These are phyloP conservation scores for Ochropleura plecta DNA, from an alignment of 2,888 invertebrate species.

Conservation along the genomic window DNA sequence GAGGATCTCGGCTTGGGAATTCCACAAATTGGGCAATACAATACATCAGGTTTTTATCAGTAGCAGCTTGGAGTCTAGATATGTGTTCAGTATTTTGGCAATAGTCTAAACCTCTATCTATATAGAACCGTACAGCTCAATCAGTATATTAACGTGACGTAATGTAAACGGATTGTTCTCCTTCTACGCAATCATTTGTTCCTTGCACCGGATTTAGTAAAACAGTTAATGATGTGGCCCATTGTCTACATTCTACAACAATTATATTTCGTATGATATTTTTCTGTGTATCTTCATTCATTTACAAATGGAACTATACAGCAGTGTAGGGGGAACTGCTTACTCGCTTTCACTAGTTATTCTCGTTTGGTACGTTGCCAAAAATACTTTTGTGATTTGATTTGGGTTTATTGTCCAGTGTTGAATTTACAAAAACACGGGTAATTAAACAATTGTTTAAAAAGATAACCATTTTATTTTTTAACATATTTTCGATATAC, in stretches of 20 bases:
- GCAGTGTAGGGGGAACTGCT: neutral
- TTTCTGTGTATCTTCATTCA: neutral
- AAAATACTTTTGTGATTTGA: neutral
- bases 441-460: slow-evolving; percentile 11
- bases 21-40: neutral
- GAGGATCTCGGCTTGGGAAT: too few relatives aligned
- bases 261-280: neutral
- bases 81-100: too few relatives aligned
- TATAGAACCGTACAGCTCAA: too few relatives aligned
- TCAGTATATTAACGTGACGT: too few relatives aligned
- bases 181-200: too few relatives aligned
- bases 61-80: too few relatives aligned
- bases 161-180: too few relatives aligned
- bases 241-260: neutral
- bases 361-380: neutral
- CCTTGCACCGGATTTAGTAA: neutral
- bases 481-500: slow-evolving; percentile 89
- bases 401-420: neutral
- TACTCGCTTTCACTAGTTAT: neutral
- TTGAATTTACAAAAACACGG: too few relatives aligned
- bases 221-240: neutral
- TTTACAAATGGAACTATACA: too few relatives aligned
- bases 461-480: slow-evolving; percentile 78
- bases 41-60: too few relatives aligned
- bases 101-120: too few relatives aligned